phyloP scores from a whole-genome alignment of 2,113 vertebrate species.

The Alethe castanea region DNA sequence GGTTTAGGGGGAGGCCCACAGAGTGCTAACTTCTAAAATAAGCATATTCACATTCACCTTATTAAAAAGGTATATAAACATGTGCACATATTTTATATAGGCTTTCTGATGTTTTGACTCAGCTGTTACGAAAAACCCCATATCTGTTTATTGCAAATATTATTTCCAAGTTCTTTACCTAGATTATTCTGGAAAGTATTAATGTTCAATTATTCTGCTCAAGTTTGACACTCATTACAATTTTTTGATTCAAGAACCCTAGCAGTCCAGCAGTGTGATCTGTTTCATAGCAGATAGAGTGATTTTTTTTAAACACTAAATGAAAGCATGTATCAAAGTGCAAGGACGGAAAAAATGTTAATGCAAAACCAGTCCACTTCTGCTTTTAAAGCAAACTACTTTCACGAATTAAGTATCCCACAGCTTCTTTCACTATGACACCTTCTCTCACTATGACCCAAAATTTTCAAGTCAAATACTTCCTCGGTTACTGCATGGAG shows the following conservation, averaged over 20 bases:
- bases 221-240: not conserved
- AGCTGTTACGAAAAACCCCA: not conserved
- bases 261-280: not conserved
- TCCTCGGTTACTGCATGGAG: not conserved
- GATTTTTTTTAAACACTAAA: not conserved
- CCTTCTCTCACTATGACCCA: not conserved
- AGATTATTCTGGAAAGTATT: not conserved
- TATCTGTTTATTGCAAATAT: not conserved
- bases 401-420: not conserved
- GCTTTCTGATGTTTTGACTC: not conserved
- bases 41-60: not conserved
- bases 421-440: not conserved
- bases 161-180: not conserved
- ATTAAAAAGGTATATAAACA: not conserved
- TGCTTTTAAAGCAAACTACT: not conserved
- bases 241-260: not conserved
- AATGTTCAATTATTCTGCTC: not conserved
- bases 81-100: not conserved
- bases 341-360: not conserved
- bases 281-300: not conserved
- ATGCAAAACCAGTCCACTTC: not conserved
- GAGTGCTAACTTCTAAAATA: not conserved
- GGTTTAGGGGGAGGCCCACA: not conserved
- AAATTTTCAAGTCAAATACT: constrained; percentile 37
- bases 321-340: not conserved